These are phyloP conservation scores for Mythimna ferrago DNA, from an alignment of 2,888 invertebrate genomes.

Conservation along the genomic window DNA sequence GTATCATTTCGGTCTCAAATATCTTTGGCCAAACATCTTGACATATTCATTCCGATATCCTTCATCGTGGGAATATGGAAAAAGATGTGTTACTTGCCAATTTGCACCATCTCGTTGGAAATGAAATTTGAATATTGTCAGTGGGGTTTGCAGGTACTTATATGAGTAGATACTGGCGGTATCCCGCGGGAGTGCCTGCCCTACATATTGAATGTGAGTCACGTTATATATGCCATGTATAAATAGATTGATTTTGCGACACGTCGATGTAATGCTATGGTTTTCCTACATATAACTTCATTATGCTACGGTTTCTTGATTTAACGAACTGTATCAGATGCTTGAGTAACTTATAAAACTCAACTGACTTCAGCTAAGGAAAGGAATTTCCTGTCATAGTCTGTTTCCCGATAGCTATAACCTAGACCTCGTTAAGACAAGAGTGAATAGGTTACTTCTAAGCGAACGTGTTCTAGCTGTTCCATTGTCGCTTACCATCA, in stretches of 20 bases:
- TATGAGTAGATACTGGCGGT: slow-evolving; percentile 42
- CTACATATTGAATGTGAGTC: slow-evolving; percentile 40
- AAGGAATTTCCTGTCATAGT: too few relatives aligned
- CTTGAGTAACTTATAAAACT: too few relatives aligned
- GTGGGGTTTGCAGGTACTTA: slow-evolving; percentile 60
- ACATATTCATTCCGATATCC: slow-evolving; percentile 60
- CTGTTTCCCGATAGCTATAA: too few relatives aligned
- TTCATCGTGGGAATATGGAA: slow-evolving; percentile 28
- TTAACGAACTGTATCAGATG: too few relatives aligned
- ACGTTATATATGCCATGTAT: slow-evolving; percentile 17
- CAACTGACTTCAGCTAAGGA: too few relatives aligned
- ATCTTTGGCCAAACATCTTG: slow-evolving; percentile 1
- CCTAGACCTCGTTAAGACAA: too few relatives aligned
- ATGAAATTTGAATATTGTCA: slow-evolving; percentile 81
- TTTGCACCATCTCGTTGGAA: slow-evolving; percentile 75
- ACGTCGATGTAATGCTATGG: slow-evolving; percentile 3
- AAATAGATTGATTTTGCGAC: slow-evolving; percentile 42
- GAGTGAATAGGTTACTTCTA: too few relatives aligned
- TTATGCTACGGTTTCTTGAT: too few relatives aligned
- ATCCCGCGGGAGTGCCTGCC: slow-evolving; percentile 54
- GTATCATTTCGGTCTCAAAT: slow-evolving; percentile 7
- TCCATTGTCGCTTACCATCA: too few relatives aligned
- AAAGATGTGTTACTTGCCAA: slow-evolving; percentile 77
- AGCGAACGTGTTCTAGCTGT: too few relatives aligned
- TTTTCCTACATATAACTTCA: not conserved